Evolutionary conservation across 2,797 vertebrate species (phyloP).

Genomic region (Iguana delicatissima): DNA sequence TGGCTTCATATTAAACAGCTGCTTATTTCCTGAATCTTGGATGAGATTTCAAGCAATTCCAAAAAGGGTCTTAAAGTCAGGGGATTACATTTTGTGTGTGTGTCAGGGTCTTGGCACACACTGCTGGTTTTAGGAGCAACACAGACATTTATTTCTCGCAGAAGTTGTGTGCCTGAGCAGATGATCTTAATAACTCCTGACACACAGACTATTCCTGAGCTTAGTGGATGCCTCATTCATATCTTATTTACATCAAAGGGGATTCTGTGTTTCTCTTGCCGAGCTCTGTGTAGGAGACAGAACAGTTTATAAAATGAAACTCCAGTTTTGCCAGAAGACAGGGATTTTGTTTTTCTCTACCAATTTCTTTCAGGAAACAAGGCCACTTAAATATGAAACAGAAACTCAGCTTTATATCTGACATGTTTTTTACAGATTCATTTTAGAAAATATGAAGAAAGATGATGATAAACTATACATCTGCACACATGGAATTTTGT

Average conservation of each 20-base stretch:
- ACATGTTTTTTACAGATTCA: not conserved
- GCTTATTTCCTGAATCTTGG: too few species aligned
- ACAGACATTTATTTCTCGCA: not conserved
- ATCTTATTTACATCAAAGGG: conserved; percentile 41
- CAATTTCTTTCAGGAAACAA: conserved; percentile 19
- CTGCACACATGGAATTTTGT: not conserved
- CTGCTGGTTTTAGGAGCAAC: not conserved
- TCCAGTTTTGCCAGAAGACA: conserved; percentile 3
- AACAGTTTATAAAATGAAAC: not conserved
- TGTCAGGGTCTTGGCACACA: not conserved
- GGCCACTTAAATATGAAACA: not conserved
- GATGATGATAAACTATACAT: not conserved
- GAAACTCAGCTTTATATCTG: conserved; percentile 7
- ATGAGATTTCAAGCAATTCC: too few species aligned
- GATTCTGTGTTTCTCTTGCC: conserved; percentile 27
- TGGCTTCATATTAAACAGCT: too few species aligned
- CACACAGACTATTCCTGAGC: conserved; percentile 41
- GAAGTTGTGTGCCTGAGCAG: not conserved
- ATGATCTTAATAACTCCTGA: not conserved
- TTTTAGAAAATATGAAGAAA: not conserved
- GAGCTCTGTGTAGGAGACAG: not conserved
- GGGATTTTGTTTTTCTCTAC: not conserved
- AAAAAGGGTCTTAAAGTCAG: too few species aligned
- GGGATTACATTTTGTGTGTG: too few species aligned
- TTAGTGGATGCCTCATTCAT: conserved; percentile 19